Evolutionary conservation across 2,797 vertebrate genomes (phyloP), one percentile per base, ranked within the genome.

Genomic region (Apogon hyalosoma): DNA sequence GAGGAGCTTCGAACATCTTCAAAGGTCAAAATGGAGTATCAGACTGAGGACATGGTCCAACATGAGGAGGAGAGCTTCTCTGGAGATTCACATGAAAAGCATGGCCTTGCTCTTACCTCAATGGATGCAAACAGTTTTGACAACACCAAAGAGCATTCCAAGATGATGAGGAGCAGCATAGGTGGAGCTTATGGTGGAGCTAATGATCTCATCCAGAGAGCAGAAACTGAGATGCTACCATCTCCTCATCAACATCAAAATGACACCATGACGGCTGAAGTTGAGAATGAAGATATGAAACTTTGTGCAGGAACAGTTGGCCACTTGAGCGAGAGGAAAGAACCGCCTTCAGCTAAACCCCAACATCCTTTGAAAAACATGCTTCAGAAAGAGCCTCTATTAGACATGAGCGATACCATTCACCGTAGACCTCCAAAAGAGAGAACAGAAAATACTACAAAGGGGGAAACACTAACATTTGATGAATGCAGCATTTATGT

Each of bases 301-400:
- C 46, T 51, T 33, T 31, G 42, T 64, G 46, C 46, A 68, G 84
- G 50, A 90, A 87, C 86, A 84, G 83, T 70, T 54, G 61, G 54
- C 56, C 21, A 38, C 64, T 87, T 88, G 74, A 88, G 51, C 16
- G 71, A 75, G 64, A 82, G 83, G 86, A 88, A 87, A 69, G 80
- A 79, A 68, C 80, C 53, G 39, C 84, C 85, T 69, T 50, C 62
- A 56, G 71, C 82, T 81, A 73, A 80, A 78, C 39, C n/a, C 28
- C 82, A 76, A 76, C 83, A 87, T 91, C 89, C 87, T 90, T 83
- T 84, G 72, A 85, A 90, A 85, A 90, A 88, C 87, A 89, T 15
- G 21, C 73, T 33, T 57, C 72, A 82, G 80, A 88, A 83, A 69
- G 86, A 79, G 78, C 62, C 82, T 83, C 69, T 85, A 70, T 86